Percentiles rank a stretch among this genome's conserved stretches.
phyloP scores from a whole-genome alignment of 2,113 vertebrate genomes.

The Bufo bufo region DNA sequence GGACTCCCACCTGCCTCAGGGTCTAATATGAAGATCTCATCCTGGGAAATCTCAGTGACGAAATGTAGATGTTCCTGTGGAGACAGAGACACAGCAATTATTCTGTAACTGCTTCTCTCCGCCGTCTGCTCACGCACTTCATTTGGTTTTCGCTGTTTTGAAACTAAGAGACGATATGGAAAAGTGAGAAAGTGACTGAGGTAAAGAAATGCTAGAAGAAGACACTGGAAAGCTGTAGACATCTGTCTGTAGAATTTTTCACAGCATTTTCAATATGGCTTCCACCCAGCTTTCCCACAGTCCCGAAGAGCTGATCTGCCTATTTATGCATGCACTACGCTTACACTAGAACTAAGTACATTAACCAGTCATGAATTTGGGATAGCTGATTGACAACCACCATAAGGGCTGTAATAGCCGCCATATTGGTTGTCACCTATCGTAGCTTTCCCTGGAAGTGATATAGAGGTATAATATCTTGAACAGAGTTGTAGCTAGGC shows the following conservation, averaged over 20 bases:
- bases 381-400: too few species aligned
- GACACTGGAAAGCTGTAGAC: neutral
- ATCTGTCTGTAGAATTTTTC: too few species aligned
- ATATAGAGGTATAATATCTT: too few species aligned
- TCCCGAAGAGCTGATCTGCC: neutral
- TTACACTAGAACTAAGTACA: too few species aligned
- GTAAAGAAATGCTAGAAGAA: neutral
- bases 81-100: constrained; percentile 51
- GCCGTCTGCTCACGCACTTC: neutral
- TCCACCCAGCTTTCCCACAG: neutral
- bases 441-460: too few species aligned
- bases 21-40: constrained; percentile 97
- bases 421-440: too few species aligned
- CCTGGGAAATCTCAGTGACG: constrained; percentile 96
- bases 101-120: neutral
- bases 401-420: too few species aligned
- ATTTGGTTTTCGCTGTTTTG: neutral
- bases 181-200: neutral
- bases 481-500: too few species aligned
- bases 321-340: neutral
- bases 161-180: neutral
- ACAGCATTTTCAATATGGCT: neutral
- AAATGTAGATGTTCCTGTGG: constrained; percentile 96
- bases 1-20: constrained; percentile 78
- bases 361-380: too few species aligned